Base-by-base conservation (phyloP, 1,140 invertebrate species). In the Mactra quadrangularis region DNA sequence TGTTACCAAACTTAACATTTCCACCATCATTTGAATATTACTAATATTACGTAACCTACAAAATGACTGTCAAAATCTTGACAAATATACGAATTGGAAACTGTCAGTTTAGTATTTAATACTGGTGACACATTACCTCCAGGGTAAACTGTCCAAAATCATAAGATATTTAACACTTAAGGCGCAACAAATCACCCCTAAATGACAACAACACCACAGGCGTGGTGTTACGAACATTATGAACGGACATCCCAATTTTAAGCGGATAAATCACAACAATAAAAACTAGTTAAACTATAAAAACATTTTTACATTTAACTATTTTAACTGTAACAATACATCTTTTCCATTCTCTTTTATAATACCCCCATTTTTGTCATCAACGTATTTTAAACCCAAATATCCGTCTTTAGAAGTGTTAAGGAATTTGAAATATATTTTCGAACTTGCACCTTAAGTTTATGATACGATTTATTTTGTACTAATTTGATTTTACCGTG, bases 261-360 rank as follows among this genome's bases (percentile, higher is more conserved):
- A n/a, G n/a, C n/a, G n/a, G n/a, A n/a, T n/a, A n/a, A n/a, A n/a
- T n/a, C n/a, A n/a, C n/a, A n/a, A n/a, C n/a, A n/a, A n/a, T n/a
- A n/a, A n/a, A n/a, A n/a, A n/a, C n/a, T n/a, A n/a, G n/a, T 75
- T 60, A 75, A 60, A 19, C 38, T 62, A 60, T 75, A 53, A 75
- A 75, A 75, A 22, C 38, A 60, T n/a, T n/a, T n/a, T n/a, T n/a
- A n/a, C n/a, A n/a, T n/a, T n/a, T n/a, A n/a, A n/a, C n/a, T n/a
- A n/a, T n/a, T n/a, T 52, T 29, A 75, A 75, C 72, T 9, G 25
- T 31, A 75, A n/a, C 60, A 75, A 75, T 75, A 33, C 31, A 41
- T 19, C n/a, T 19, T 47, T 53, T 75, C 72, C 53, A 60, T 75
- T 55, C 59, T 19, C 59, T 29, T 75, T n/a, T 59, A 59, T 60